Base-by-base conservation (phyloP, 2,797 vertebrate species). In the Tenualosa thibaudeaui region DNA sequence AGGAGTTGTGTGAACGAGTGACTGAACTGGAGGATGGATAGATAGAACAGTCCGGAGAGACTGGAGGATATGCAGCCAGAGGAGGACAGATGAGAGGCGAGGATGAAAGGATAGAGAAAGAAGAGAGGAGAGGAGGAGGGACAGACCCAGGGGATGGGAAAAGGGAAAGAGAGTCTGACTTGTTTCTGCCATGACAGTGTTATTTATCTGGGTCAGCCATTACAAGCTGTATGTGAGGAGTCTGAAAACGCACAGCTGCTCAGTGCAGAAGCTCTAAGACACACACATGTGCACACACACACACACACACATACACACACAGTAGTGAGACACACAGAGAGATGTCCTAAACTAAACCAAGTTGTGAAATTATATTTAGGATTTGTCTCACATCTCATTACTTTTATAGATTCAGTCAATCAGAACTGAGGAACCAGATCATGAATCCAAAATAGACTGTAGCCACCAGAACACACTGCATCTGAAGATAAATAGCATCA, bases 141-240 rank as follows among this genome's bases (percentile, higher is more conserved):
- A 85, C 81, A 84, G 78, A 85, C 84, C 89, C 82, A 58, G 81
- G 75, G 58, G 65, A 81, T 43, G 65, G 62, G 81, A 7, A 82
- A 81, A 81, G 75, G 24, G 24, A 65, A 19, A 26, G 60, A 2
- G 60, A 26, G 8, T 65, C 62, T 65, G 62, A 65, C 62, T 65
- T 65, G 62, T 65, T 65, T 65, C 62, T 65, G 62, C 86, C 87
- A 81, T 83, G 84, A 50, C 86, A 86, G 87, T 89, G 88, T 89
- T 87, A 89, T 89, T 87, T 90, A 89, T 90, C 87, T 90, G 86
- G 89, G 87, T 90, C 89, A 89, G 87, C 49, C 60, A 3, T 65
- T 65, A 65, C 85, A 62, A 86, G 60, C 81, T 86, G 87, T 87
- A 86, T 85, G 82, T 84, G 83, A 88, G 54, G 83, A 88, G 54